A percentile compares a stretch with the other conserved stretches of the same genome.
phyloP scores from a whole-genome alignment of 2,888 invertebrate genomes.

The Phasia obesa region DNA sequence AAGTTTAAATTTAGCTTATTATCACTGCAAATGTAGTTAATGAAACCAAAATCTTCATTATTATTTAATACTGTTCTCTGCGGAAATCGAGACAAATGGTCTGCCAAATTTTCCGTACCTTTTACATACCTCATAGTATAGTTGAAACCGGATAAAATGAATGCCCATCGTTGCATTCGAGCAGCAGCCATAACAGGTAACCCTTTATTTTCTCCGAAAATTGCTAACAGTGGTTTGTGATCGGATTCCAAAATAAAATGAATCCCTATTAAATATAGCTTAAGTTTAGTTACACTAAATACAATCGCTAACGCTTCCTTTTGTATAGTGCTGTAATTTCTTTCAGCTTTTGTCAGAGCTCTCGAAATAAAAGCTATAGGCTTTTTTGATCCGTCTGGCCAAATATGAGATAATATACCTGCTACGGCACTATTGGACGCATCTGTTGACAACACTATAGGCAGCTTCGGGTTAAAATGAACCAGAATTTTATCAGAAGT shows the following conservation, averaged over 20 bases:
- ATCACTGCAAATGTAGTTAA: neutral
- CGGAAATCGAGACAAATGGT: slow-evolving; percentile 27
- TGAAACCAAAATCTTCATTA: slow-evolving; percentile 14
- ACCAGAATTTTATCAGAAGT: slow-evolving; percentile 58
- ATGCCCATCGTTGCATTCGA: slow-evolving; percentile 38
- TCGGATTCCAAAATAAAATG: slow-evolving; percentile 38
- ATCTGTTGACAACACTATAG: slow-evolving; percentile 62
- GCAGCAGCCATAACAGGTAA: slow-evolving; percentile 48
- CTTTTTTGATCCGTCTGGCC: slow-evolving; percentile 33
- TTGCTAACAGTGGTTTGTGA: slow-evolving; percentile 51
- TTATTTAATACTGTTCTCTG: no score
- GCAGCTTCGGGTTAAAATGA: slow-evolving; percentile 63
- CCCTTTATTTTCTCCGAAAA: slow-evolving; percentile 43
- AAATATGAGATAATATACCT: slow-evolving; percentile 62
- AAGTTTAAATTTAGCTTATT: no score
- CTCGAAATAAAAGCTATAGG: slow-evolving; percentile 72
- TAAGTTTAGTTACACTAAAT: slow-evolving; percentile 48
- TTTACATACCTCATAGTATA: slow-evolving; percentile 28
- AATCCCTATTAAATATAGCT: slow-evolving; percentile 44
- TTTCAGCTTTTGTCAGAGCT: slow-evolving; percentile 55
- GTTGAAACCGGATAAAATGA: slow-evolving; percentile 55
- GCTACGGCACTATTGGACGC: neutral
- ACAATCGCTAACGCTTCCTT: slow-evolving; percentile 57
- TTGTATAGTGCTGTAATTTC: slow-evolving; percentile 57
- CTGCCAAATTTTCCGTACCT: slow-evolving; percentile 44